These are phyloP conservation scores for Microctonus brassicae DNA, from an alignment of 2,888 invertebrate species.

Conservation along the genomic window DNA sequence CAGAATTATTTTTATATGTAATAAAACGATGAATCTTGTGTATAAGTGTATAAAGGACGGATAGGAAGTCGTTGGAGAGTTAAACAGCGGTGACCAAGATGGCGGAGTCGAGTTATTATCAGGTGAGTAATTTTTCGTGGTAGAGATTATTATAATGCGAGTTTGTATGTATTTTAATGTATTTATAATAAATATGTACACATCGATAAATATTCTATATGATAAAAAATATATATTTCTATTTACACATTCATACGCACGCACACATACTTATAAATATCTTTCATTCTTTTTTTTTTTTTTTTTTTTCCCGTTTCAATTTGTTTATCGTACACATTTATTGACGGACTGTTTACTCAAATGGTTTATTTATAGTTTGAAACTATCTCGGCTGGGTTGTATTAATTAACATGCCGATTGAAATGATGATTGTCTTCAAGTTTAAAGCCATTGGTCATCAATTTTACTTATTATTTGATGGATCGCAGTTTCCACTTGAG, in stretches of 20 bases:
- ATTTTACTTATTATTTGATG: constrained; percentile 22
- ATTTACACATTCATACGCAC: no score
- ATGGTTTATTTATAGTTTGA: background rate
- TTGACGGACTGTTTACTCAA: no score
- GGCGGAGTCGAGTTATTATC: constrained; percentile 77
- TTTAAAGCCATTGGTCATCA: constrained; percentile 2
- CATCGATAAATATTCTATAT: no score
- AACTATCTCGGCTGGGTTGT: background rate
- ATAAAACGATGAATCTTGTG: constrained; percentile 8
- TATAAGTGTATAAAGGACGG: constrained; percentile 60
- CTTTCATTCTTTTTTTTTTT: no score
- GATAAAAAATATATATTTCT: no score
- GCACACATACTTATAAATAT: no score
- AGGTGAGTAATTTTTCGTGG: constrained; percentile 71
- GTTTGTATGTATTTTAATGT: background rate
- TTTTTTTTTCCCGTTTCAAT: no score
- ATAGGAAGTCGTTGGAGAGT: constrained; percentile 61
- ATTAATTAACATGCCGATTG: background rate
- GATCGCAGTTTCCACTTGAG: constrained; percentile 13
- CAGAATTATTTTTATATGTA: background rate
- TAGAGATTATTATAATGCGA: no score
- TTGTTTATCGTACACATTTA: no score
- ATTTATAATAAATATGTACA: no score
- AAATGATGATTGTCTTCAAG: background rate
- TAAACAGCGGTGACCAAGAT: constrained; percentile 70